Evolutionary conservation across 2,113 vertebrate species (phyloP).

Genomic region (Holacanthus passer): DNA sequence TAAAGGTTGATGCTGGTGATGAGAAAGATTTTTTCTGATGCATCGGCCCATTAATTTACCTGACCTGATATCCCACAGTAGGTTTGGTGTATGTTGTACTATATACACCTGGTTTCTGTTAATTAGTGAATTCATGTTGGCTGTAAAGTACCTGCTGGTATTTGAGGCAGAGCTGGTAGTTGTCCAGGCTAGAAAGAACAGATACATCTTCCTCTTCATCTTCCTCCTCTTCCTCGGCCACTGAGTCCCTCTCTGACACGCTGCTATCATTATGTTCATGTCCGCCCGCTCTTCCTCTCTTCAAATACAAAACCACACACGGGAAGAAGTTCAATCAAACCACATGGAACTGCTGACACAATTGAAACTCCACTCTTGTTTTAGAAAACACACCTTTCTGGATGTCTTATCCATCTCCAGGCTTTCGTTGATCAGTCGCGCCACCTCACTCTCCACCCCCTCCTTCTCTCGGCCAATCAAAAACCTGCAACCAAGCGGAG

Average conservation of each 20-base stretch:
- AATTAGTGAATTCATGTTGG: neutral
- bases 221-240: conserved; percentile 58
- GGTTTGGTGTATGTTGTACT: neutral
- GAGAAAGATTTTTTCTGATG: neutral
- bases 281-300: conserved; percentile 19
- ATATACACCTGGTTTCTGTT: neutral
- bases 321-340: neutral
- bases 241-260: conserved; percentile 52
- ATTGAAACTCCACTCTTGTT: neutral
- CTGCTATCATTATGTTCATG: conserved; percentile 33
- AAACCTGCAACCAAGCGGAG: conserved; percentile 64
- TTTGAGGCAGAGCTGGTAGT: conserved; percentile 74
- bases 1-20: too few species aligned
- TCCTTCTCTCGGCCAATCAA: conserved; percentile 90
- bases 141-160: conserved; percentile 77
- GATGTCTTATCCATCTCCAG: conserved; percentile 88
- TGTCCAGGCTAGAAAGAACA: conserved; percentile 67
- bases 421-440: conserved; percentile 91
- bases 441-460: conserved; percentile 92
- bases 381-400: conserved; percentile 45
- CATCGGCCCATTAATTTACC: neutral
- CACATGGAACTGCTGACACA: neutral
- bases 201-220: conserved; percentile 70
- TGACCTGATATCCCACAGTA: too few species aligned
- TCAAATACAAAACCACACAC: neutral